Conservation (phyloP, 2,888 invertebrate species). For the Chaetogeoica ovagalla region DNA sequence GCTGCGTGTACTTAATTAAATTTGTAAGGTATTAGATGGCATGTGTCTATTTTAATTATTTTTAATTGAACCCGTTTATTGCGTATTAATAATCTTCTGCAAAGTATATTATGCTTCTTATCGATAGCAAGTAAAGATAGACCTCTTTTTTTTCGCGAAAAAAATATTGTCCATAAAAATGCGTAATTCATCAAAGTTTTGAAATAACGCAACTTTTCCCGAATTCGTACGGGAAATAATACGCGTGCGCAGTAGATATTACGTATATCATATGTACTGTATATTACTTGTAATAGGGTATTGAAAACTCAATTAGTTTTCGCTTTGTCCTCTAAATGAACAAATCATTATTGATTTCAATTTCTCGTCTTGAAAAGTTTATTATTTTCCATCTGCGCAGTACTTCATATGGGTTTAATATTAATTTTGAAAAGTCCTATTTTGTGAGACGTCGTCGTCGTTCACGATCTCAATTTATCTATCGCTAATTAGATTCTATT, state of each 20-base stretch:
- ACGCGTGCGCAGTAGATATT: background rate
- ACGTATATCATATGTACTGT: background rate
- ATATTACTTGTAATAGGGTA: background rate
- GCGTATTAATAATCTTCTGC: too few relatives aligned
- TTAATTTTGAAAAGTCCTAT: background rate
- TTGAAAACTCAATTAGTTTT: constrained; percentile 8
- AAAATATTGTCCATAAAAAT: too few relatives aligned
- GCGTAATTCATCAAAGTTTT: too few relatives aligned
- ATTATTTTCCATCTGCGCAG: background rate
- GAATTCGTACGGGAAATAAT: background rate
- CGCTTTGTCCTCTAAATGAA: background rate
- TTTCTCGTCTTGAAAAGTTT: background rate
- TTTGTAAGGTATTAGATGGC: too few relatives aligned
- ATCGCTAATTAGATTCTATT: background rate
- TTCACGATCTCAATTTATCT: background rate
- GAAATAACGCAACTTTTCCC: too few relatives aligned
- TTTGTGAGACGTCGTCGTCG: background rate
- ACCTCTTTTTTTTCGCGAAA: too few relatives aligned
- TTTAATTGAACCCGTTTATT: too few relatives aligned
- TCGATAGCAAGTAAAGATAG: too few relatives aligned
- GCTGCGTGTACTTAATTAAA: too few relatives aligned
- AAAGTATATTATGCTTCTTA: too few relatives aligned
- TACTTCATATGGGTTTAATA: background rate
- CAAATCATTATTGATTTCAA: background rate
- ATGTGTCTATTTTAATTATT: too few relatives aligned